Percentiles rank a stretch among this genome's conserved stretches.
Evolutionary conservation across 2,797 vertebrate genomes (phyloP).

Genomic region (Sebastes hopkinsi): DNA sequence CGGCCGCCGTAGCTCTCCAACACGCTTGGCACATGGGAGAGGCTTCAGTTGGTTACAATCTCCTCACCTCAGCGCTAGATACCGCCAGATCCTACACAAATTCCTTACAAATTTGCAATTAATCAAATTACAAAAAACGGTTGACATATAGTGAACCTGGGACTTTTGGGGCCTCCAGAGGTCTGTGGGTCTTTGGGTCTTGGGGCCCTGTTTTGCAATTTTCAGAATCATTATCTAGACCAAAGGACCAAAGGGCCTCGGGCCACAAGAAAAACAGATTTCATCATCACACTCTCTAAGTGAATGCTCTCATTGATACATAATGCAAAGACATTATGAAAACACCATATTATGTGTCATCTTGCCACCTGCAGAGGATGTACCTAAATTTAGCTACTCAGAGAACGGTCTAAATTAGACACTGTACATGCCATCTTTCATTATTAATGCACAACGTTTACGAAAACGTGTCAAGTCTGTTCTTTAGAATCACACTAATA

Average conservation of each 20-base stretch:
- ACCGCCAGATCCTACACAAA: background rate
- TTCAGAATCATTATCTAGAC: background rate
- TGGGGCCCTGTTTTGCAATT: too few relatives aligned
- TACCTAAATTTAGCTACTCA: background rate
- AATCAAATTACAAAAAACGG: background rate
- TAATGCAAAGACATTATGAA: background rate
- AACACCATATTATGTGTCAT: background rate
- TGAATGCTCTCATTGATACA: background rate
- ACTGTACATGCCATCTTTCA: background rate
- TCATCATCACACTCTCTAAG: background rate
- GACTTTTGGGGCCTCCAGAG: background rate
- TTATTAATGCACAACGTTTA: background rate
- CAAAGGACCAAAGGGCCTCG: too few relatives aligned
- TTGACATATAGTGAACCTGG: background rate
- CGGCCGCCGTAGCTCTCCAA: too few relatives aligned
- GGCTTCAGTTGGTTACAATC: too few relatives aligned
- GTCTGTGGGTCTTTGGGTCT: background rate
- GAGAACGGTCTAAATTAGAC: background rate
- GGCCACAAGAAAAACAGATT: too few relatives aligned
- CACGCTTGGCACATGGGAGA: too few relatives aligned
- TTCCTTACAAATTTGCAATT: background rate
- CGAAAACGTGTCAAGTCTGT: background rate
- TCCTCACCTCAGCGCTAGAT: too few relatives aligned
- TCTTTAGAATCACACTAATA: background rate
- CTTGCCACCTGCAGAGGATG: background rate